phyloP scores from a whole-genome alignment of 2,797 vertebrate species.

The Oreonectes daqikongensis region DNA sequence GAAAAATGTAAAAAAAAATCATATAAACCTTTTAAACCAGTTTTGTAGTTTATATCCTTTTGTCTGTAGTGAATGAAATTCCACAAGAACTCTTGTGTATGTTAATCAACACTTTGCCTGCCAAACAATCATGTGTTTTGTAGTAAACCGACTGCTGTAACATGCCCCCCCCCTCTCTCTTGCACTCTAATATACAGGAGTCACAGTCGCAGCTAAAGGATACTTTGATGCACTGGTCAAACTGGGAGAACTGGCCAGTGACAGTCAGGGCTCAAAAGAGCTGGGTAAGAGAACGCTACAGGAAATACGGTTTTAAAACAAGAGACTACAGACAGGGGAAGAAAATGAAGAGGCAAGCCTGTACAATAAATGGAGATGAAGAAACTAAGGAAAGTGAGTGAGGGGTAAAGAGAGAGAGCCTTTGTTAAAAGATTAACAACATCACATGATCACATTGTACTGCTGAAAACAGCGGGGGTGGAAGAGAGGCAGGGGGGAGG shows the following conservation, averaged over 20 bases:
- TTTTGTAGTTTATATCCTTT: no score
- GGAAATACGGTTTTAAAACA: slow-evolving; percentile 34
- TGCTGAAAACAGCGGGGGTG: slow-evolving; percentile 81
- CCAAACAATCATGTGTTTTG: slow-evolving; percentile 5
- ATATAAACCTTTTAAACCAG: no score
- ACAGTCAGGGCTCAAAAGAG: slow-evolving; percentile 87
- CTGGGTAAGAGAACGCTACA: slow-evolving; percentile 74
- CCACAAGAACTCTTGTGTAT: neutral
- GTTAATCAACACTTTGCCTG: neutral
- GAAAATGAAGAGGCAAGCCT: slow-evolving; percentile 53
- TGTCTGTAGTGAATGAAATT: neutral
- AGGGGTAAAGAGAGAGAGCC: slow-evolving; percentile 62
- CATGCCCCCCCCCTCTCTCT: neutral
- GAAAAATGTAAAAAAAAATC: no score
- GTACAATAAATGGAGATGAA: slow-evolving; percentile 58
- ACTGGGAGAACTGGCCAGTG: slow-evolving; percentile 84
- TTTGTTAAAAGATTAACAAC: slow-evolving; percentile 88
- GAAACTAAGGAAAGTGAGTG: slow-evolving; percentile 59
- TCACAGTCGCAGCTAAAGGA: slow-evolving; percentile 84
- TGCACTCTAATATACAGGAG: slow-evolving; percentile 66
- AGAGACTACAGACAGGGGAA: slow-evolving; percentile 56
- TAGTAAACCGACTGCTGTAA: neutral
- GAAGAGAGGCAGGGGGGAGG: slow-evolving; percentile 61
- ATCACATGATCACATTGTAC: slow-evolving; percentile 87
- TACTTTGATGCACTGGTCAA: slow-evolving; percentile 87